A percentile compares a stretch with the other conserved stretches of the same genome.
These are phyloP conservation scores for Pachydiplax longipennis DNA, from an alignment of 2,888 invertebrate genomes.

Conservation along the genomic window DNA sequence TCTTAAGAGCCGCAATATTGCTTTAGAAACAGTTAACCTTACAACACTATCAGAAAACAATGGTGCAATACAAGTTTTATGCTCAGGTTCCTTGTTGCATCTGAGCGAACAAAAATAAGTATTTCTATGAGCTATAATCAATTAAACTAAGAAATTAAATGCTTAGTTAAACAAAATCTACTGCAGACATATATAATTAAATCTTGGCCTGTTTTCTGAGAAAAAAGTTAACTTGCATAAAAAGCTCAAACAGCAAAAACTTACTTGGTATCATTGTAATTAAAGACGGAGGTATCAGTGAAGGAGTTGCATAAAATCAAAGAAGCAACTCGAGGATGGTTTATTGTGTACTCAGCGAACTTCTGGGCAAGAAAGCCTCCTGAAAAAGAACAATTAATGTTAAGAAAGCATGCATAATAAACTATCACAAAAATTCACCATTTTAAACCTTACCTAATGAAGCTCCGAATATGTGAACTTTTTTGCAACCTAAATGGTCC, in stretches of 20 bases:
- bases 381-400: conserved; percentile 56
- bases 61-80: too few species aligned
- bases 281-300: conserved; percentile 87
- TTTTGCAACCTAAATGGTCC: conserved; percentile 80
- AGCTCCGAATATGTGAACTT: conserved; percentile 86
- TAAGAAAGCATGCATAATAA: neutral
- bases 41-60: too few species aligned
- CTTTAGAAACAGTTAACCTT: too few species aligned
- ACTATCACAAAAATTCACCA: conserved; percentile 49
- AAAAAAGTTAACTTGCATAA: neutral
- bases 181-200: too few species aligned
- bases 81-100: too few species aligned
- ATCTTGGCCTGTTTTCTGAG: too few species aligned
- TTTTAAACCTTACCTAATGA: conserved; percentile 70
- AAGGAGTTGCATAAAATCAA: conserved; percentile 87
- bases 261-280: conserved; percentile 81
- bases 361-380: conserved; percentile 91
- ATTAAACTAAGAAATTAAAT: too few species aligned
- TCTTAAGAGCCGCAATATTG: too few species aligned
- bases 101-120: too few species aligned
- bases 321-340: conserved; percentile 81
- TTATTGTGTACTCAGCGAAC: conserved; percentile 79
- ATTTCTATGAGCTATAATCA: too few species aligned
- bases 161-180: too few species aligned
- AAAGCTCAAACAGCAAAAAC: conserved; percentile 63